A percentile compares a stretch with the other conserved stretches of the same genome.
phyloP scores from a whole-genome alignment of 2,797 vertebrate species.

The Chloroceryle inda region DNA sequence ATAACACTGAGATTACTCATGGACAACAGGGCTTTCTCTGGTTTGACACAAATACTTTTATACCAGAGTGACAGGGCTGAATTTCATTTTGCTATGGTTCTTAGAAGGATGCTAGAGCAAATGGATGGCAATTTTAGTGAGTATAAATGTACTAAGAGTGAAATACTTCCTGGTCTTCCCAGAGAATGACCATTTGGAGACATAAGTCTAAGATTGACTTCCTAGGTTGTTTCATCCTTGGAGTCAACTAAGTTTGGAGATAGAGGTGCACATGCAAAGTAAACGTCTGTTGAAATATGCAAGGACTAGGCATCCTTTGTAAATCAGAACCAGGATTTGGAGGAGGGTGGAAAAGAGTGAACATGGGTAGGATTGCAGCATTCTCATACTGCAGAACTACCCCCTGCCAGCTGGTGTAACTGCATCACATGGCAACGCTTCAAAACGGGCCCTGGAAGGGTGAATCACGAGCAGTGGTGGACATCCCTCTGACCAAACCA shows the following conservation, averaged over 20 bases:
- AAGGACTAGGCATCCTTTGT: not conserved
- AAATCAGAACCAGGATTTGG: not conserved
- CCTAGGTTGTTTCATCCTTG: not conserved
- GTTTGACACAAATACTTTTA: not conserved
- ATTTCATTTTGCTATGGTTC: not conserved
- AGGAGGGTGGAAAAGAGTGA: not conserved
- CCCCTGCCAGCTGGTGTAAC: not conserved
- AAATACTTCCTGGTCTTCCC: not conserved
- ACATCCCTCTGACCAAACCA: not conserved
- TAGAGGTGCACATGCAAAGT: not conserved
- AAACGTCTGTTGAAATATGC: not conserved
- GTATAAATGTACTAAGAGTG: not conserved
- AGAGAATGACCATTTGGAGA: not conserved
- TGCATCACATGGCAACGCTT: accelerated
- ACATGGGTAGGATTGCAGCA: not conserved
- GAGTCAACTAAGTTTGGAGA: not conserved
- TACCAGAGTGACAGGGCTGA: not conserved
- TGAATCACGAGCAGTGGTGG: not conserved
- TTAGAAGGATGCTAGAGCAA: not conserved
- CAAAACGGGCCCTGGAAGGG: not conserved
- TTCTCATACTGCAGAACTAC: not conserved
- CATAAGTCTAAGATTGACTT: not conserved
- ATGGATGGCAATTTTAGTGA: not conserved
- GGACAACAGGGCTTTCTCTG: not conserved
- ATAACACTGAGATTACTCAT: not conserved